These are phyloP conservation scores for Troglohyphantes excavatus DNA, from an alignment of 2,888 invertebrate genomes.

Conservation along the genomic window DNA sequence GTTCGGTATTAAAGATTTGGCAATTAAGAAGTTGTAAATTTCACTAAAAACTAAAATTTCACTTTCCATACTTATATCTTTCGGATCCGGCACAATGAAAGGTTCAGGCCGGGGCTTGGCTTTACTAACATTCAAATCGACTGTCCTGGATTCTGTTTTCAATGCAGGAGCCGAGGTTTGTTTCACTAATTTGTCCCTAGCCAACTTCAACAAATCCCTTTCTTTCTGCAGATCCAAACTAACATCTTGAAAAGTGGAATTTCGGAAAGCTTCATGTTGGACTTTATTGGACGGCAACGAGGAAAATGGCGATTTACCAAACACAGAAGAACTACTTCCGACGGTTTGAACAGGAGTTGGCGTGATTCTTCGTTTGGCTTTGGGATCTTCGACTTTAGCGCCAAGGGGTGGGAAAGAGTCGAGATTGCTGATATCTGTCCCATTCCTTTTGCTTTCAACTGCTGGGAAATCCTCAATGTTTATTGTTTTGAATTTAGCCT, in stretches of 20 bases:
- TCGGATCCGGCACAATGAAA: slow-evolving; percentile 61
- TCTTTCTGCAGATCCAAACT: slow-evolving; percentile 46
- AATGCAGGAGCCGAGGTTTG: neutral
- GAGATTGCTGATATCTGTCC: neutral
- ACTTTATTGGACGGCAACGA: neutral
- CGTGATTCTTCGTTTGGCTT: slow-evolving; percentile 55
- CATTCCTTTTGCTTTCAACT: neutral
- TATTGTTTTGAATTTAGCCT: neutral
- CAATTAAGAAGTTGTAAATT: slow-evolving; percentile 86
- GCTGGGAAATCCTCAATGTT: neutral
- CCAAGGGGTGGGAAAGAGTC: slow-evolving; percentile 68
- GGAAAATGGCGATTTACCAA: slow-evolving; percentile 37
- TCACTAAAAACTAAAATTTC: slow-evolving; percentile 85
- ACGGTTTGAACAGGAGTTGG: slow-evolving; percentile 55
- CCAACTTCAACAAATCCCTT: slow-evolving; percentile 54
- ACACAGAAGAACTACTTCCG: slow-evolving; percentile 23
- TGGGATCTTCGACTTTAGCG: slow-evolving; percentile 11
- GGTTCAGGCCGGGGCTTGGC: neutral
- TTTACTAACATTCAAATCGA: neutral
- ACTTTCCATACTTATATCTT: slow-evolving; percentile 84
- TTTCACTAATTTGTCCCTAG: slow-evolving; percentile 30
- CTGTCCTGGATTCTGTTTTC: neutral
- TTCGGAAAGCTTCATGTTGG: slow-evolving; percentile 40
- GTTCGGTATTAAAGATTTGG: slow-evolving; percentile 86
- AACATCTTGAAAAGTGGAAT: neutral